Base-by-base conservation (phyloP, 2,888 invertebrate genomes). In the Andrena haemorrhoa region DNA sequence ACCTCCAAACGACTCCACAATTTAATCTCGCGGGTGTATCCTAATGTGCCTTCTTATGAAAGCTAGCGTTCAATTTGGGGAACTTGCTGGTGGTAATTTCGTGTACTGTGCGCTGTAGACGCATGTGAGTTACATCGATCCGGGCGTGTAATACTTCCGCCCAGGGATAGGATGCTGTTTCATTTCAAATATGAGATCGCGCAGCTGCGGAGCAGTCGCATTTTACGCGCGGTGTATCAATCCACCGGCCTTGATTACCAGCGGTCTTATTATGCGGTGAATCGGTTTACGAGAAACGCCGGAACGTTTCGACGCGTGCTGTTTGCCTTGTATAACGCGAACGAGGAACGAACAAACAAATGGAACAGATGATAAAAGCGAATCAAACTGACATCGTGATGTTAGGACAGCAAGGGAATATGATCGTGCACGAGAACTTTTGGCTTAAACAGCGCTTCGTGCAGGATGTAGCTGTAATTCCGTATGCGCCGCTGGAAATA, bases 301-400 rank as follows among this genome's bases (percentile, higher is more conserved):
- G 12, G 12, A n/a, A 23, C 29, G 23, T 47, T 49, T 31, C 35
- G n/a, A 33, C 53, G n/a, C 60, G n/a, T 3, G 53, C 75, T 61
- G 72, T 80, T 79, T 75, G 58, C 60, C 71, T 65, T 10, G 56
- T 53, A 31, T 58, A 65, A 66, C n/a, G 53, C 26, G 60, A 51
- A 72, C 60, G 20, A 49, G 12, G 20, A 51, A 10, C 51, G 66
- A 49, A 33, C 53, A 66, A 63, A 61, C 61, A 58, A 51, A 53
- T 29, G 20, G 49, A 33, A 33, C 35, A 12, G 20, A 71, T 5
- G 2, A 20, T 61, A 35, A 29, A 61, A 35, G 35, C 61, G 33
- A 35, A 35, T 61, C 8, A 20, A 61, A 10, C 20, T 8, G 10
- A 35, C 35, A 20, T 31, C 10, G 33, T 8, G 61, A 4, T 23